These are phyloP conservation scores for Lepidothrix coronata DNA, from an alignment of 2,113 vertebrate species.

Conservation along the genomic window DNA sequence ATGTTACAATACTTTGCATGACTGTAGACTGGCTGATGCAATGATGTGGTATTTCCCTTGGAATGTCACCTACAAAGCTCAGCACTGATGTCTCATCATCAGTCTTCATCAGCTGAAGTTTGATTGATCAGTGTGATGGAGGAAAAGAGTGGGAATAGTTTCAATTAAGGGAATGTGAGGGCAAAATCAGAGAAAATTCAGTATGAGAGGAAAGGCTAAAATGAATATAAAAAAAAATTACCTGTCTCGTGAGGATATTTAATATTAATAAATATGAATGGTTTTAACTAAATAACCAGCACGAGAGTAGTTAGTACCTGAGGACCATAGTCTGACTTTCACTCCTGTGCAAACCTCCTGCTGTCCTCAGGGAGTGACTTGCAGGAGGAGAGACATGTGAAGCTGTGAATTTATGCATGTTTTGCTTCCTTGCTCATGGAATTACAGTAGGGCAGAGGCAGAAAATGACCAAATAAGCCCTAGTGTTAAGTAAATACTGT, in stretches of 20 bases:
- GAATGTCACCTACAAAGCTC: neutral
- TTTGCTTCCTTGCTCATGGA: neutral
- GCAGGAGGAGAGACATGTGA: neutral
- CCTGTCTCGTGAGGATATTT: neutral
- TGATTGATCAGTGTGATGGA: neutral
- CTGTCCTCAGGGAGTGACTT: neutral
- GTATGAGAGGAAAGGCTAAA: neutral
- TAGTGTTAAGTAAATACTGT: neutral
- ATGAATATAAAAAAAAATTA: neutral
- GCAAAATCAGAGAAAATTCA: neutral
- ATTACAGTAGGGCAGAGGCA: neutral
- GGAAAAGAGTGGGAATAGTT: neutral
- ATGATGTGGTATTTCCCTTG: neutral
- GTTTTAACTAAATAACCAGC: neutral
- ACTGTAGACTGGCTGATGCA: neutral
- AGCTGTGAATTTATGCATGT: neutral
- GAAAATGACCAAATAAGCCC: neutral
- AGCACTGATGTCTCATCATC: neutral
- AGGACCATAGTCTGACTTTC: neutral
- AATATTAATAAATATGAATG: neutral
- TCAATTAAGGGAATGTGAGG: neutral
- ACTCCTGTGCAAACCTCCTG: neutral
- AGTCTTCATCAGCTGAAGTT: neutral
- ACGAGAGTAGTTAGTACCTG: neutral
- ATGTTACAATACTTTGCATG: neutral